phyloP scores from a whole-genome alignment of 2,797 vertebrate species.

The Trachurus trachurus region DNA sequence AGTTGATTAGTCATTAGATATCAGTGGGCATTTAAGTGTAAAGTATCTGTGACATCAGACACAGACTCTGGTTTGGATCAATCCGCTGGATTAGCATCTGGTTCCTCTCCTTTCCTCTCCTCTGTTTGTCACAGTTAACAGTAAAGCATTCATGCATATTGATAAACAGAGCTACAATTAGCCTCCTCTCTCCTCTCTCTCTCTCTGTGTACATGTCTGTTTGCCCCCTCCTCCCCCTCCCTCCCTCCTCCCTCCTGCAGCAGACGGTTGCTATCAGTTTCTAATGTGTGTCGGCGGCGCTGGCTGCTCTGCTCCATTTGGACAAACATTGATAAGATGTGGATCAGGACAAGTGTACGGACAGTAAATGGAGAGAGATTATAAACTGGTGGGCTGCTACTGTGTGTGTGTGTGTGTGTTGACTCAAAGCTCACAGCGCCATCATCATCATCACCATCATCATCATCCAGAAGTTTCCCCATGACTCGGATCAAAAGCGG shows the following conservation, averaged over 20 bases:
- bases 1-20: not conserved
- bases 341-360: conserved; percentile 11
- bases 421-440: conserved; percentile 10
- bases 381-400: not conserved
- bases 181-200: conserved; percentile 3
- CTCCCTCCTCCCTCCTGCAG: not conserved
- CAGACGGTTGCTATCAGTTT: conserved; percentile 4
- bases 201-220: conserved; percentile 28
- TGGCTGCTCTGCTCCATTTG: conserved; percentile 4
- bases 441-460: too few species aligned
- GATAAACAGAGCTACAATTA: conserved; percentile 55
- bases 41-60: not conserved
- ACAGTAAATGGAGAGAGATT: conserved; percentile 6
- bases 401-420: conserved; percentile 10
- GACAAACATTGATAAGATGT: conserved; percentile 49
- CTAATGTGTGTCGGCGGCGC: conserved; percentile 26
- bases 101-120: not conserved
- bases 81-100: conserved; percentile 42
- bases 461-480: conserved; percentile 42
- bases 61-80: conserved; percentile 34
- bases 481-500: conserved; percentile 29
- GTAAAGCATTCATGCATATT: conserved; percentile 55
- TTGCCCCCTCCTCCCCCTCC: conserved; percentile 10
- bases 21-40: not conserved
- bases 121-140: conserved; percentile 8